A percentile compares a stretch with the other conserved stretches of the same genome.
Conservation (phyloP, 2,888 invertebrate species). For the Parnassius glacialis region DNA sequence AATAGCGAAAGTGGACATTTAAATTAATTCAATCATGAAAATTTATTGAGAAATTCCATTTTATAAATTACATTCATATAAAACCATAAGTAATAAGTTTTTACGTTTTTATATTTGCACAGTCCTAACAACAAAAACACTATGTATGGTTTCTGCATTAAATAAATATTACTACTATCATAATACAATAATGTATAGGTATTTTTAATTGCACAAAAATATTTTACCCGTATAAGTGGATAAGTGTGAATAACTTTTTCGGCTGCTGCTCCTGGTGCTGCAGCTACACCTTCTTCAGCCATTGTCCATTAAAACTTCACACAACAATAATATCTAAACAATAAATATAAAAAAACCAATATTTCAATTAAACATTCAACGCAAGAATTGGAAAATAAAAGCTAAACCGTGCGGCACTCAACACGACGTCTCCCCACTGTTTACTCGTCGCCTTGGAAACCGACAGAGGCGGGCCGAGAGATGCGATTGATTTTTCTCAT, state of each 20-base stretch:
- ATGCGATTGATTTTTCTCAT: conserved; percentile 76
- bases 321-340: conserved; percentile 19
- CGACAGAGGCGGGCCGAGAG: conserved; percentile 61
- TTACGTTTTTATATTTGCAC: too few species aligned
- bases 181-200: too few species aligned
- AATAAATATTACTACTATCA: too few species aligned
- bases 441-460: conserved; percentile 77
- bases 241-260: conserved; percentile 90
- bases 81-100: too few species aligned
- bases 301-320: conserved; percentile 43
- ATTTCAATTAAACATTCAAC: conserved; percentile 29
- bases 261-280: conserved; percentile 66
- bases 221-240: conserved; percentile 88
- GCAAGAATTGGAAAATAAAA: conserved; percentile 34
- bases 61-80: too few species aligned
- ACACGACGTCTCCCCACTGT: conserved; percentile 67
- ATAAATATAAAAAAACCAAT: conserved; percentile 22
- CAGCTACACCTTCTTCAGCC: conserved; percentile 60
- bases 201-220: background rate
- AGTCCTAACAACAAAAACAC: too few species aligned
- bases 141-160: too few species aligned
- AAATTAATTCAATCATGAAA: too few species aligned
- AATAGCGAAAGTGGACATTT: too few species aligned
- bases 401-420: conserved; percentile 40
- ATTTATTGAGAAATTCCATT: too few species aligned